Conservation (phyloP, 2,113 vertebrate species). For the Xiphophorus maculatus region DNA sequence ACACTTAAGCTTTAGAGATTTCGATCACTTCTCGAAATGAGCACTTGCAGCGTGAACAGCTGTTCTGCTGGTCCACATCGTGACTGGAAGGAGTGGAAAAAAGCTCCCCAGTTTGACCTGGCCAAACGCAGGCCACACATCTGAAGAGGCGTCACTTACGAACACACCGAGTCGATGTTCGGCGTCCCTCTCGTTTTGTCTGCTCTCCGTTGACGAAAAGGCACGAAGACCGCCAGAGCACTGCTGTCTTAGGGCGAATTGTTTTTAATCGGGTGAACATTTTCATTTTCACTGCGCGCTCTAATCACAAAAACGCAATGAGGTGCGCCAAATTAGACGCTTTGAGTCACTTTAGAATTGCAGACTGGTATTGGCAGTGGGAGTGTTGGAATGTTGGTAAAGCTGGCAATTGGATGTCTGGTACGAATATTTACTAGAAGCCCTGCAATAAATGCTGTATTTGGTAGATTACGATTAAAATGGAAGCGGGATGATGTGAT, state of each 20-base stretch:
- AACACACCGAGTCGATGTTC: constrained; percentile 12
- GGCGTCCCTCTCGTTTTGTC: constrained; percentile 8
- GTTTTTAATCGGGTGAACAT: neutral
- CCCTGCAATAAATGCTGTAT: neutral
- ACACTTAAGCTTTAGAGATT: neutral
- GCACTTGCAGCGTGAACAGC: constrained; percentile 1
- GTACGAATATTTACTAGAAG: neutral
- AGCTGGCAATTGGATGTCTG: neutral
- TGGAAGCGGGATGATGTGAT: neutral
- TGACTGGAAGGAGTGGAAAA: neutral
- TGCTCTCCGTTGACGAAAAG: no score
- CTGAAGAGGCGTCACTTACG: constrained; percentile 22
- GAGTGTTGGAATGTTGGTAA: neutral
- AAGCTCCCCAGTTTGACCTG: constrained; percentile 12
- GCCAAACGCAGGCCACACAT: neutral
- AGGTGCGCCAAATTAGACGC: neutral
- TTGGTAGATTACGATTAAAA: neutral
- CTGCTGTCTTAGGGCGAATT: neutral
- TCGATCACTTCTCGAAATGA: constrained; percentile 20
- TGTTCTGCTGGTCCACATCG: neutral
- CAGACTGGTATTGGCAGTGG: neutral
- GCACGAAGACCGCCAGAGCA: neutral
- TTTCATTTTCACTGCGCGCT: no score
- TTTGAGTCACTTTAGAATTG: neutral
- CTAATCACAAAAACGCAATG: neutral